Evolutionary conservation across 2,797 vertebrate species (phyloP).

Genomic region (Argyrosomus regius): DNA sequence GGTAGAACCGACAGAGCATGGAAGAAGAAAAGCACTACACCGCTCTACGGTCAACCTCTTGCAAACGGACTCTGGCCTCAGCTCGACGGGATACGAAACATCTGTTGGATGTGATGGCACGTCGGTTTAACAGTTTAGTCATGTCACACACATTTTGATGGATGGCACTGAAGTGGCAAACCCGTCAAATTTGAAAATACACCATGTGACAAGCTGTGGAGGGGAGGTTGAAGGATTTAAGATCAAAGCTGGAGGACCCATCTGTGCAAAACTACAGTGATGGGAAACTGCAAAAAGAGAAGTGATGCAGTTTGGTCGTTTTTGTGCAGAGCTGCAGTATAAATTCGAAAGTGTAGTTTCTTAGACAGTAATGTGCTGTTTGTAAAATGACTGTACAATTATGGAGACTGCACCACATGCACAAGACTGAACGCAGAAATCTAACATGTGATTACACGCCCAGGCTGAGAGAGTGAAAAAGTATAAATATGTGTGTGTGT

Average conservation of each 20-base stretch:
- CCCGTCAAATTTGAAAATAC: constrained; percentile 58
- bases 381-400: constrained; percentile 85
- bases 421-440: constrained; percentile 68
- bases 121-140: constrained; percentile 51
- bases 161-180: constrained; percentile 41
- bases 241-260: constrained; percentile 21
- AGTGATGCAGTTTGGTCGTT: background rate
- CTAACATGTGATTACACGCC: constrained; percentile 83
- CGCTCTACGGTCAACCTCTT: constrained; percentile 27
- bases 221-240: constrained; percentile 32
- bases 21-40: constrained; percentile 43
- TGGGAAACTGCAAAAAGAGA: constrained; percentile 14
- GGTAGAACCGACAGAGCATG: constrained; percentile 63
- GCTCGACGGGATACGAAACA: constrained; percentile 51
- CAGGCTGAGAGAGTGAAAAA: constrained; percentile 57
- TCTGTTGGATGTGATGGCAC: constrained; percentile 59
- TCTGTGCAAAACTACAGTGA: constrained; percentile 42
- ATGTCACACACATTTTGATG: constrained; percentile 37
- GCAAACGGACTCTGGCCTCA: constrained; percentile 43
- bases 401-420: constrained; percentile 77
- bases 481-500: constrained; percentile 35
- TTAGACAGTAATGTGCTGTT: constrained; percentile 79
- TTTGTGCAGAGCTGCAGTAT: constrained; percentile 46
- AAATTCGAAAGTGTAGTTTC: constrained; percentile 71
- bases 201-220: constrained; percentile 18